A percentile compares a stretch with the other conserved stretches of the same genome.
phyloP scores from a whole-genome alignment of 2,797 vertebrate genomes.

The Enteromius thamalakanensis region DNA sequence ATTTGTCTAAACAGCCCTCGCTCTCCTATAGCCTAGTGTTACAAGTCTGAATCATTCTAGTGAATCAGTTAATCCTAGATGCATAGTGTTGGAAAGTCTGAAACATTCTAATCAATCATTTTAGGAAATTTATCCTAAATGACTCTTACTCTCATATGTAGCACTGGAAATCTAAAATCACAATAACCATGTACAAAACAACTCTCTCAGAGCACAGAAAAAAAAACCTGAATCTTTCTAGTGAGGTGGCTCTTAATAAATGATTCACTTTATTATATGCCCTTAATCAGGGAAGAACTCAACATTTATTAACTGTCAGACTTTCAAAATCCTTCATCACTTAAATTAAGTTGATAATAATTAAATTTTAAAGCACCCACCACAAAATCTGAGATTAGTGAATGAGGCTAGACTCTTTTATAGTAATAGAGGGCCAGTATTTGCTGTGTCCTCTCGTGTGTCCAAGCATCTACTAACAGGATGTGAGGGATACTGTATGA shows the following conservation, averaged over 20 bases:
- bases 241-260: not conserved
- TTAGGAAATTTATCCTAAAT: not conserved
- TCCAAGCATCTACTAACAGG: conserved; percentile 23
- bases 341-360: no score
- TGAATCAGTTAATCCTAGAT: not conserved
- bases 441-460: not conserved
- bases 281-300: no score
- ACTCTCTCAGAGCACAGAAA: not conserved
- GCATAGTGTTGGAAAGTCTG: not conserved
- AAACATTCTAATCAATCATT: not conserved
- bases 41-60: not conserved
- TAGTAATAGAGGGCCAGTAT: not conserved
- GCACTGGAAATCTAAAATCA: not conserved
- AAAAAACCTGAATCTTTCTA: not conserved
- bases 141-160: not conserved
- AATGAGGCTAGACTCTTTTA: not conserved
- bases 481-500: conserved; percentile 21
- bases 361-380: no score
- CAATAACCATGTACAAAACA: not conserved
- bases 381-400: no score
- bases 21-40: no score
- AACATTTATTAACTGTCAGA: no score
- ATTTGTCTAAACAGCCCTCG: not conserved
- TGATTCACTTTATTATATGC: not conserved
- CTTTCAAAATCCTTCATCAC: no score